Evolutionary conservation across 2,888 invertebrate species (phyloP), one percentile per base, ranked within the genome.

Genomic region (Physocephala rufipes): DNA sequence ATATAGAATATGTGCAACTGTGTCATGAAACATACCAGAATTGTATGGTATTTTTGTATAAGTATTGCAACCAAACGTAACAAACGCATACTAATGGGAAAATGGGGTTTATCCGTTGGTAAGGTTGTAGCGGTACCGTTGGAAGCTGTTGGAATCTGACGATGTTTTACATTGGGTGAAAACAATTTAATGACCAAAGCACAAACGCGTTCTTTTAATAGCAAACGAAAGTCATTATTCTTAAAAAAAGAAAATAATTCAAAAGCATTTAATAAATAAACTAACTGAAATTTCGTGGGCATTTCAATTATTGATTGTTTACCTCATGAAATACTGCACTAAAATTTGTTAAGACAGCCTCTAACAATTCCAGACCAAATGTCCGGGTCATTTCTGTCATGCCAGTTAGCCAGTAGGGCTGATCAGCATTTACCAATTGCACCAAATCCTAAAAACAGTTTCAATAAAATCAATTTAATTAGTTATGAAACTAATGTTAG

Each of bases 181-280:
- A 99, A 99, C 73, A 99, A 88, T 86, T 97, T 95, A 76, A 99
- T 99, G n/a, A 99, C 95, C 79, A 99, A 89, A 0, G 99, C 98
- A 85, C 99, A 99, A 0, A 99, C 98, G 75, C 96, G 91, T 85
- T 99, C 99, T 85, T 98, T 99, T 69, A 99, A 86, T 47, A 99
- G 87, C 82, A 97, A 95, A 79, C 95, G 93, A 85, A 99, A 98
- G 85, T 99, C 98, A 5, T 92, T 90, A 87, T 97, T 96, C 94
- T 97, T 87, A 49, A 89, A 89, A 74, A 73, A 77, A 43, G 71
- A 67, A 64, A 45, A 26, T 16, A 28, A n/a, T 43, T 16, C 1
- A 67, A 24, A 15, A 15, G 2, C 5, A 3, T 53, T 59, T 28
- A 16, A 43, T 12, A 1, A 45, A 16, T 16, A 49, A 2, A 28